Evolutionary conservation across 30 jellyfish, hydroid and myxozoan species (phyloP), one percentile per base, ranked within the genome.

Genomic region (Aurelia aurita): DNA sequence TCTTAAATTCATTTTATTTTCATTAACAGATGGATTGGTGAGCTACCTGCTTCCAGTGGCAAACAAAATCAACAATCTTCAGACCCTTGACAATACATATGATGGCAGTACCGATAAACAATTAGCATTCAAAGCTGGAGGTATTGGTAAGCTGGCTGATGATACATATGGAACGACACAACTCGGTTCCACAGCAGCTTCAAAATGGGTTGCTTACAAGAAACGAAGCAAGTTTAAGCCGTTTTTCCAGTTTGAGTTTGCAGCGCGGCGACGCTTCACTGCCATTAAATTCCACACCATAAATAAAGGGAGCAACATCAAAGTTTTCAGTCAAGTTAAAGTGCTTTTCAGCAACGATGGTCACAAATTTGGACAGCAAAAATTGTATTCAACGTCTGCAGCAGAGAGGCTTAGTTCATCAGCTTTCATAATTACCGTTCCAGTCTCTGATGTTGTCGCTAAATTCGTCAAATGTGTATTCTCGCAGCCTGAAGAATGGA

Each of bases 91-190:
- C 39, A n/a, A 58, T 43, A 39, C 79, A 14, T 91, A 91, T 64
- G 98, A 91, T 58, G 98, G 98, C 45, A 39, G 43, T 16, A 74
- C 80, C 14, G 27, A 91, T n/a, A 29, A 59, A 2, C 70, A 62
- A 9, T 74, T 77, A 0, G 84, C 59, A 11, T 57, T 66, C 39
- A 70, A 63, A 19, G 93, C 89, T 8, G 79, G 80, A 8, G 97
- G 97, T 25, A 84, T 91, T 29, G 98, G 98, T n/a, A 85, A 91
- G 61, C 88, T 91, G 26, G 85, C 90, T 20, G 98, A 91, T 69
- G 98, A 85, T 49, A 87, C 46, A 2, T 91, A 91, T 71, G 96
- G 96, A 0, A 54, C 63, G 0, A 61, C 75, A 19, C 31, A 16
- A 6, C 8, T 76, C 13, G 88, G 35, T 5, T 26, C 53, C 0